Evolutionary conservation across 2,888 invertebrate species (phyloP).

Genomic region (Drosophila bunnanda): DNA sequence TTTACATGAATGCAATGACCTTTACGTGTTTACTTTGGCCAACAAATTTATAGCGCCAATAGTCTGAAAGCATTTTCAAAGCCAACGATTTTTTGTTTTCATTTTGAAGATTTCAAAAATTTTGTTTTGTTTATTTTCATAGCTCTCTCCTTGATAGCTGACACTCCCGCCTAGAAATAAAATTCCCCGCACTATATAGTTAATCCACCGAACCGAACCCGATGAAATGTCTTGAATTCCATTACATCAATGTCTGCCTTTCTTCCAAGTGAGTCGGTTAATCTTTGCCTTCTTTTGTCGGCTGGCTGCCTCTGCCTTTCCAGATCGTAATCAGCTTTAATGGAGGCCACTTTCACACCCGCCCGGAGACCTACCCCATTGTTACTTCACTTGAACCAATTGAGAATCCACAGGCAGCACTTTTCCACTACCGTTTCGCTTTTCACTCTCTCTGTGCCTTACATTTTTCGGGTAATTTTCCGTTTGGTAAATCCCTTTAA

Average conservation of each 20-base stretch:
- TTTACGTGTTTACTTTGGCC: conserved; percentile 17
- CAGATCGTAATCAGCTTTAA: conserved; percentile 30
- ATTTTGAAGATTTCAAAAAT: neutral
- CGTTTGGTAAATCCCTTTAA: conserved; percentile 47
- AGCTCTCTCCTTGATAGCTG: conserved; percentile 9
- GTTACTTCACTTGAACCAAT: conserved; percentile 36
- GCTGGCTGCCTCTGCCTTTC: conserved; percentile 18
- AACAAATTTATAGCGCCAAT: neutral
- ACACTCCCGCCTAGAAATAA: neutral
- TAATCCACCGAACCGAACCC: conserved; percentile 3
- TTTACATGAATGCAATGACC: conserved; percentile 15
- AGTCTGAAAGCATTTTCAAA: conserved; percentile 10
- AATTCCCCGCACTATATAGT: neutral
- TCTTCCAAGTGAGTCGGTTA: conserved; percentile 18
- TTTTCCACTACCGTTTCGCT: conserved; percentile 1
- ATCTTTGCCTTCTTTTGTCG: conserved; percentile 12
- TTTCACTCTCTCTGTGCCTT: conserved; percentile 6
- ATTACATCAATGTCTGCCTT: conserved; percentile 7
- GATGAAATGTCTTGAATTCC: conserved; percentile 13
- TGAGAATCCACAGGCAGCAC: conserved; percentile 19
- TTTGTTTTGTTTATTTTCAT: neutral
- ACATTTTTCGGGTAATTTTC: conserved; percentile 46
- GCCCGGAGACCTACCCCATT: conserved; percentile 30
- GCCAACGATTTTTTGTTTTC: neutral
- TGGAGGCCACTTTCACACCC: conserved; percentile 26